These are phyloP conservation scores for Allophyes oxyacanthae DNA, from an alignment of 2,888 invertebrate species.

Conservation along the genomic window DNA sequence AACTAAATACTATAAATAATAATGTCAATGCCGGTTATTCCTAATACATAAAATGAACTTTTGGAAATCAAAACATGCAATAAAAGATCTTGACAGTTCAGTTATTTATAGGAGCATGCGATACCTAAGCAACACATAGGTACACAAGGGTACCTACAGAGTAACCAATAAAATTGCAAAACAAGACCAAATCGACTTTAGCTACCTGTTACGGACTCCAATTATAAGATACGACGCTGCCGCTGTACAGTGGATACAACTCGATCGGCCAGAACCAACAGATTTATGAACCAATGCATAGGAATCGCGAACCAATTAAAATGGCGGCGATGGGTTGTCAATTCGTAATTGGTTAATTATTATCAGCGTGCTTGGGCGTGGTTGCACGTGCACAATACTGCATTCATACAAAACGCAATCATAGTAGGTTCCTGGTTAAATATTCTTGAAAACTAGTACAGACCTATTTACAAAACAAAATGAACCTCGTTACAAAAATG, in stretches of 20 bases:
- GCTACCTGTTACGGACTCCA: slow-evolving; percentile 55
- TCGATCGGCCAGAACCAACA: slow-evolving; percentile 56
- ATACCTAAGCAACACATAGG: slow-evolving; percentile 5
- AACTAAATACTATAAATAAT: too few relatives aligned
- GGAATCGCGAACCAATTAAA: slow-evolving; percentile 84
- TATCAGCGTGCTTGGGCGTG: slow-evolving; percentile 81
- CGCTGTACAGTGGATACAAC: slow-evolving; percentile 49
- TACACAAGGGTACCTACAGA: slow-evolving; percentile 11
- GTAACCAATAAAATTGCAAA: slow-evolving; percentile 43
- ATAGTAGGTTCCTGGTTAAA: slow-evolving; percentile 28
- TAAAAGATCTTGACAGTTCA: slow-evolving; percentile 4
- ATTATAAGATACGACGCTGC: slow-evolving; percentile 52
- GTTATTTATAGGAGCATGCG: slow-evolving; percentile 14
- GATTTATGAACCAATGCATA: slow-evolving; percentile 74
- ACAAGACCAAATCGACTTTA: slow-evolving; percentile 32
- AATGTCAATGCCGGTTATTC: not conserved
- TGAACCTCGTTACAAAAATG: not conserved
- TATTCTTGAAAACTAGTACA: slow-evolving; percentile 10
- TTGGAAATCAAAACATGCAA: not conserved
- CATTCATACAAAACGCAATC: slow-evolving; percentile 49
- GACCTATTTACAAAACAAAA: not conserved
- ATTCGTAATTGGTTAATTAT: slow-evolving; percentile 88
- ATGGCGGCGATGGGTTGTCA: slow-evolving; percentile 84
- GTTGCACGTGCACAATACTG: slow-evolving; percentile 65
- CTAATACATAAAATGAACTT: not conserved